Evolutionary conservation across 1,140 invertebrate genomes (phyloP), one percentile per base, ranked within the genome.

Genomic region (Psilanteris sp.): DNA sequence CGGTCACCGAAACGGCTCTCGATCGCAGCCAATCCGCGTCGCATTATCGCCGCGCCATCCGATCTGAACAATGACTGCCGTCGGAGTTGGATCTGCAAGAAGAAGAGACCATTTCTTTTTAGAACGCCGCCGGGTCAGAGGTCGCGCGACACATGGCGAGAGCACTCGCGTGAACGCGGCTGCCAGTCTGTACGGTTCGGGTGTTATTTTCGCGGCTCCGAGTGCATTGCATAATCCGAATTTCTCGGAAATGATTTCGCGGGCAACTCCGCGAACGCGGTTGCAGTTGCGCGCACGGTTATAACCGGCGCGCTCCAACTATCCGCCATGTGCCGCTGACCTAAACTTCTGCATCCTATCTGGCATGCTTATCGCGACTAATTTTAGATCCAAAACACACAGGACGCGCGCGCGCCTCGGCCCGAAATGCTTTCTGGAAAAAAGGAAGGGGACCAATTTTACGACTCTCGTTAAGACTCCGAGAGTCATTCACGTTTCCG

Each of bases 331-430:
- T 72, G 68, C 68, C 50, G 61, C 44, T 75, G 62, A 75, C 72
- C 72, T 75, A 75, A 75, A 75, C 62, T 75, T 75, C 59, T 75
- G 72, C 64, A 64, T 68, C 64, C 72, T 70, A 75, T 75, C 72
- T 68, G 57, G 55, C 64, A 68, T 75, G 62, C 72, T 75, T 68
- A 62, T 75, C 55, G 72, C 55, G 27, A 70, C 72, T 75, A 75
- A 64, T 68, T 75, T 75, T 75, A 75, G 55, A 66, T 75, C 64
- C 62, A 50, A 75, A 75, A 68, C 62, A 68, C 71, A 66, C 59
- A 34, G 59, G 52, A 39, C 37, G 39, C 39, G 27, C 39, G 27
- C 43, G 36, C 37, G 46, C 32, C 46, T 48, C 32, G 43, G 59
- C 52, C 43, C 59, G 43, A 50, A 70, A 57, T 54, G 34, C 36